Evolutionary conservation across 1,140 invertebrate species (phyloP), one percentile per base, ranked within the genome.

Genomic region (Leptopilina clavipes): DNA sequence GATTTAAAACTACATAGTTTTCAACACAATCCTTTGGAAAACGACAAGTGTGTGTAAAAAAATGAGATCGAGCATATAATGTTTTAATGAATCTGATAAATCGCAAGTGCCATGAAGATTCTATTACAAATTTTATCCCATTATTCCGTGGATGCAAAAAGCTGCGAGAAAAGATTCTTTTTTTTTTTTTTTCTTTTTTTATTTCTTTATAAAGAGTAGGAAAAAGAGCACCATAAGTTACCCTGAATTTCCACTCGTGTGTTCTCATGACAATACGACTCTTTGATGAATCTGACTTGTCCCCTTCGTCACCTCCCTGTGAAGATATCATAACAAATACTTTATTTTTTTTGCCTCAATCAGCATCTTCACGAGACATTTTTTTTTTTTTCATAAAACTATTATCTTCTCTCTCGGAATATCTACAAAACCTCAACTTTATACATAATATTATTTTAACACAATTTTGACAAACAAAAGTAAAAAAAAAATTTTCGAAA

Each of bases 221-320:
- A 86, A 87, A 87, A 80, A 78, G 81, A 86, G 85, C 86, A 80
- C 86, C 83, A 83, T 81, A 88, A 89, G 85, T 90, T 94, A 95
- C 94, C 94, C 94, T 93, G 93, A 94, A 94, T 93, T 94, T 95
- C 94, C 94, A 94, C 90, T 95, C 94, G 92, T 94, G 93, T 84
- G 93, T 93, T 92, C 94, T 94, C 90, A 93, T 91, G 88, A 92
- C 89, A 88, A 91, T 84, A 79, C 83, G 87, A 85, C 81, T 89
- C 85, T 88, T 90, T 87, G 83, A 89, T 84, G 92, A 92, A 88
- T 91, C 88, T 85, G 87, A 86, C 84, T 88, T 89, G 84, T 89
- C 89, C 76, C 85, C 89, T 86, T 91, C 91, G 86, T 92, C 92
- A 89, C 91, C 92, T 87, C 90, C 91, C 90, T 91, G 89, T 81